Base-by-base conservation (phyloP, 2,888 invertebrate genomes). In the Thereva nobilitata region DNA sequence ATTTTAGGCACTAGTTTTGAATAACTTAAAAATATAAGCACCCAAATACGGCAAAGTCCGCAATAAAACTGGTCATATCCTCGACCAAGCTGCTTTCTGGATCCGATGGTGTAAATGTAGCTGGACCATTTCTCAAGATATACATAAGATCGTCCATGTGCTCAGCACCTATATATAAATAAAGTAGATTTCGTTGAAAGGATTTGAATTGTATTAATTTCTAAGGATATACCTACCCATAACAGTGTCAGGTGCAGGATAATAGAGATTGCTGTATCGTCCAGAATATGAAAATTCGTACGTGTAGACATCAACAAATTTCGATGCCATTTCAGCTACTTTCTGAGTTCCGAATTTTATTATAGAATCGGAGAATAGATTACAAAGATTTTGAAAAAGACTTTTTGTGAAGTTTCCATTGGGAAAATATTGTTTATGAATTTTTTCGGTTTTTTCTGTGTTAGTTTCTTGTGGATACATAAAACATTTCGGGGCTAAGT, bases 111-210 rank as follows among this genome's bases (percentile, higher is more conserved):
- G 78, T 73, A 67, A 83, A 80, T 38, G 72, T 73, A 0, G 82
- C 81, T 55, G 77, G 75, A n/a, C 74, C 53, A 66, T 70, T 70
- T 61, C 75, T 73, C 53, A 84, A 84, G 4, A 85, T 70, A 72
- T 85, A 85, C 71, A 84, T 81, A 63, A 85, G 74, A 72, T 86
- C 86, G 71, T 85, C 83, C 71, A 83, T 79, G 71, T 84, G 83
- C 1, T 80, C 81, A 5, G 71, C 74, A 54, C 73, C 75, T 66
- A 49, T 37, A 80, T 79, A 12, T 81, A 38, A 52, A 67, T 34
- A n/a, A 61, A 23, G 2, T 23, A 23, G 23, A 23, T 23, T 23
- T 23, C 1, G 1, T 23, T 23, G 1, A 23, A 23, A 23, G 23
- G 23, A 23, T 23, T 23, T 23, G 23, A 23, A 2, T 2, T 23